These are phyloP conservation scores for Periplaneta americana DNA, from an alignment of 1,140 invertebrate species.

Conservation along the genomic window DNA sequence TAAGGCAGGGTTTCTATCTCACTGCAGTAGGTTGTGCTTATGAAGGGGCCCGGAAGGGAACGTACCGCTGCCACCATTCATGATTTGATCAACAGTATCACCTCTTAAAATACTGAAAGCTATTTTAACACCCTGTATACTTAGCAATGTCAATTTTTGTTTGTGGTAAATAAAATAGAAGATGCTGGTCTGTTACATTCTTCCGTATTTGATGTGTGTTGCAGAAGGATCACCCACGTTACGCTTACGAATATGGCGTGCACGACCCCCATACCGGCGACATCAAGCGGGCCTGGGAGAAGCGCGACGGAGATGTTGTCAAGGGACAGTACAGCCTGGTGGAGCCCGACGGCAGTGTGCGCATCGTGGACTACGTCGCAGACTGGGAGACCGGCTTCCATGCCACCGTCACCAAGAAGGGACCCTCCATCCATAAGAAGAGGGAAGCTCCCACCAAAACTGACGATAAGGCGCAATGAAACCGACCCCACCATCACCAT, in stretches of 20 bases:
- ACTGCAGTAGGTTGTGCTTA: no score
- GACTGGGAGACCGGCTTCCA: conserved; percentile 25
- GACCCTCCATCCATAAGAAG: conserved; percentile 32
- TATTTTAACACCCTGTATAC: no score
- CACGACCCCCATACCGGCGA: conserved; percentile 22
- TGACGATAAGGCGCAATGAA: no score
- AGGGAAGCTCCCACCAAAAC: neutral
- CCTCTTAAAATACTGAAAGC: no score
- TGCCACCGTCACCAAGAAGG: conserved; percentile 35
- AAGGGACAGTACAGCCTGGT: conserved; percentile 26
- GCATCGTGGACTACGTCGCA: conserved; percentile 21
- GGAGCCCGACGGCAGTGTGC: conserved; percentile 25
- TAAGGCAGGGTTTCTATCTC: no score
- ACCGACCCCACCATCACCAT: neutral
- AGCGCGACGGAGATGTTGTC: conserved; percentile 22
- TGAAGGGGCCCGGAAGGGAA: no score
- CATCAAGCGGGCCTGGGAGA: conserved; percentile 25
- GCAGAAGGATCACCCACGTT: conserved; percentile 9
- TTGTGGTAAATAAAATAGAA: no score
- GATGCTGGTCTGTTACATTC: no score
- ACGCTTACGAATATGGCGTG: conserved; percentile 24
- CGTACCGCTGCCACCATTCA: no score
- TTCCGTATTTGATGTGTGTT: no score
- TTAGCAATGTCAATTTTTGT: no score
- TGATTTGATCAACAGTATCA: no score